Percentiles rank a stretch among this genome's conserved stretches.
phyloP scores from a whole-genome alignment of 2,888 invertebrate species.

The Clistopyga incitator region DNA sequence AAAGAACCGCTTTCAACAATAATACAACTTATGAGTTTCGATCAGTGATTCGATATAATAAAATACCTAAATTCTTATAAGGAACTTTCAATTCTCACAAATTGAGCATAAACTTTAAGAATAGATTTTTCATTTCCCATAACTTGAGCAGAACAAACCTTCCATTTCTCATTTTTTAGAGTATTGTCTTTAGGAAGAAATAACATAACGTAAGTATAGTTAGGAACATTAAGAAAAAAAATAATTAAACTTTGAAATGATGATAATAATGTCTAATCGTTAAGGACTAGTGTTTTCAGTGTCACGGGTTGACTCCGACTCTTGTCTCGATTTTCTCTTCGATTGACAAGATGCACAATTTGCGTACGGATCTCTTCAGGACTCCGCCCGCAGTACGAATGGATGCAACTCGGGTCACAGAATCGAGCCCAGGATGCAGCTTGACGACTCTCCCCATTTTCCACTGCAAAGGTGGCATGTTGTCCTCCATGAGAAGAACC shows the following conservation, averaged over 20 bases:
- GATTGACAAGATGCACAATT: conserved; percentile 41
- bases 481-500: conserved; percentile 71
- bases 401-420: conserved; percentile 68
- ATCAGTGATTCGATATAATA: conserved; percentile 32
- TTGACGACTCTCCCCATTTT: conserved; percentile 65
- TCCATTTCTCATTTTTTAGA: too few species aligned
- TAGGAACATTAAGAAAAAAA: too few species aligned
- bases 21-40: neutral
- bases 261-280: neutral
- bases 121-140: neutral
- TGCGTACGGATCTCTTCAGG: conserved; percentile 48
- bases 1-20: conserved; percentile 38
- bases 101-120: neutral
- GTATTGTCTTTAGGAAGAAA: neutral
- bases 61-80: neutral
- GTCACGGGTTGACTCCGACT: neutral
- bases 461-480: conserved; percentile 37
- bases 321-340: neutral
- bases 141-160: too few species aligned
- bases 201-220: neutral
- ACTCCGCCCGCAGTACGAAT: conserved; percentile 63
- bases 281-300: neutral
- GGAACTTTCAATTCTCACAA: conserved; percentile 19
- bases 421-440: conserved; percentile 71
- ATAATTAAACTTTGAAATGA: neutral